Evolutionary conservation across 1,140 invertebrate species (phyloP).

Genomic region (Drosophila arizonae): DNA sequence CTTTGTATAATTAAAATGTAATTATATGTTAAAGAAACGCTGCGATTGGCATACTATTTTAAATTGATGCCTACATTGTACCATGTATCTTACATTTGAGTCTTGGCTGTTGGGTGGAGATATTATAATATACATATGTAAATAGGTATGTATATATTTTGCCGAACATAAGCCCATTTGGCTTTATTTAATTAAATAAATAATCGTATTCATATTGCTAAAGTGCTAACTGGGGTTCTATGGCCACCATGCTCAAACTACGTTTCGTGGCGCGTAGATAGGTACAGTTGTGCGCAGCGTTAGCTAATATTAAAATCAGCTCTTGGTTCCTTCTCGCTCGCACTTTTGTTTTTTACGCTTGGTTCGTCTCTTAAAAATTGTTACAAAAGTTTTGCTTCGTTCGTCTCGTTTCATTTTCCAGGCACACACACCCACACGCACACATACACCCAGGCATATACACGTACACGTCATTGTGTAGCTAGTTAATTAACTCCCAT

Average conservation of each 20-base stretch:
- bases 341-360: constrained; percentile 7
- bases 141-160: too few relatives aligned
- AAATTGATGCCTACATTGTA: too few relatives aligned
- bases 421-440: constrained; percentile 1
- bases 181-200: constrained; percentile 37
- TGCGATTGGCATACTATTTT: too few relatives aligned
- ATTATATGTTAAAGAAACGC: too few relatives aligned
- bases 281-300: constrained; percentile 36
- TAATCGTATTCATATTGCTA: constrained; percentile 29
- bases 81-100: too few relatives aligned
- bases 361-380: constrained; percentile 38
- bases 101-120: too few relatives aligned
- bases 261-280: constrained; percentile 15
- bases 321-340: constrained; percentile 13
- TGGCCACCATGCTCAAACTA: not conserved
- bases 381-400: constrained; percentile 31
- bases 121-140: too few relatives aligned
- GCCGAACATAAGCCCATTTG: too few relatives aligned
- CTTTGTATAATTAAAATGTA: too few relatives aligned
- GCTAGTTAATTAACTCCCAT: constrained; percentile 7
- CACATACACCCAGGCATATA: not conserved
- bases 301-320: constrained; percentile 25
- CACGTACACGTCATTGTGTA: not conserved
- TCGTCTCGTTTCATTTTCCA: constrained; percentile 27
- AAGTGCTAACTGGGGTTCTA: not conserved